phyloP scores from a whole-genome alignment of 1,140 invertebrate species.

The Drosophila parabipectinata region DNA sequence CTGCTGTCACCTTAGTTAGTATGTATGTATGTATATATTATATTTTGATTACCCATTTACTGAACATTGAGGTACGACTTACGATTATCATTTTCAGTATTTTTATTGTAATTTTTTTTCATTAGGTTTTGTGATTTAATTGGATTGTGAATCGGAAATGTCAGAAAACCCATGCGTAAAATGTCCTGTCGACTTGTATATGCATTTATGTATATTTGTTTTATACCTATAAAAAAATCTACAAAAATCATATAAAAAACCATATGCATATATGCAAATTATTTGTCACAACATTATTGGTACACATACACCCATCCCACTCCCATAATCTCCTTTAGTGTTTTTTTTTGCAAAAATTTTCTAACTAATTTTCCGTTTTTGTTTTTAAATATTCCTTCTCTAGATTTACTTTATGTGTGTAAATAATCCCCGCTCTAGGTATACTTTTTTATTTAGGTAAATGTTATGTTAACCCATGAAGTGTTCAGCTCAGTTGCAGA shows the following conservation, averaged over 20 bases:
- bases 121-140: constrained; percentile 49
- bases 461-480: constrained; percentile 77
- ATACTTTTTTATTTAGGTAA: constrained; percentile 56
- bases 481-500: constrained; percentile 59
- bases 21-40: constrained; percentile 30
- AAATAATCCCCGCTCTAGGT: constrained; percentile 40
- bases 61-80: constrained; percentile 82
- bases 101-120: constrained; percentile 51
- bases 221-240: constrained; percentile 48
- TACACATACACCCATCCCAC: constrained; percentile 28
- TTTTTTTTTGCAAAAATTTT: constrained; percentile 52
- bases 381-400: constrained; percentile 13
- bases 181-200: constrained; percentile 35
- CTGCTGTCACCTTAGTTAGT: constrained; percentile 20
- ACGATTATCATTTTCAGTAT: constrained; percentile 80
- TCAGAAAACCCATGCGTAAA: constrained; percentile 41
- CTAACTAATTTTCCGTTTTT: constrained; percentile 64
- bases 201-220: constrained; percentile 42
- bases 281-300: constrained; percentile 78
- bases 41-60: constrained; percentile 52
- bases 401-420: constrained; percentile 19
- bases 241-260: constrained; percentile 58
- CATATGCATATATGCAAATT: constrained; percentile 65
- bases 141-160: constrained; percentile 31
- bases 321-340: constrained; percentile 19